phyloP scores from a whole-genome alignment of 2,888 invertebrate genomes.

The Teleiodes luculella region DNA sequence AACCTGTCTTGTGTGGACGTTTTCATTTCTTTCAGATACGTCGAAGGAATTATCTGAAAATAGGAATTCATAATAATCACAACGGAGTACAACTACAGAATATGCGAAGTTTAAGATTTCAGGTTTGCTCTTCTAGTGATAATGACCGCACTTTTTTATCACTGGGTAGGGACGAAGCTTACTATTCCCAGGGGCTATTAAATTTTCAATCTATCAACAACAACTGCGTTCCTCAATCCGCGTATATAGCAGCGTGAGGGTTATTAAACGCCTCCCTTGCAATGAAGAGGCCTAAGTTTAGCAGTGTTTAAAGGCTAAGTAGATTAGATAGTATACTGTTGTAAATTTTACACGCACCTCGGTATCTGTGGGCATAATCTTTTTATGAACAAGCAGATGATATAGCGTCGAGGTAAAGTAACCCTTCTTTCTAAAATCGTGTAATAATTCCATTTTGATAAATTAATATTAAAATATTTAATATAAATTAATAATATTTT shows the following conservation, averaged over 20 bases:
- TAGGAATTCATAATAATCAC: not conserved
- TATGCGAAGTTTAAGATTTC: no score
- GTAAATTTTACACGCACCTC: constrained; percentile 38
- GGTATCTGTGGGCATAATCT: constrained; percentile 39
- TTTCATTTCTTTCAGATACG: constrained; percentile 60
- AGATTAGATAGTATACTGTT: no score
- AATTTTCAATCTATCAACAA: no score
- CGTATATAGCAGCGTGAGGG: no score
- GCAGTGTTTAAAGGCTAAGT: no score
- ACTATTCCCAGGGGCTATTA: no score
- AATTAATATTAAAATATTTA: constrained; percentile 16
- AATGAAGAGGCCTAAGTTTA: no score
- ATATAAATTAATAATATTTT: not conserved
- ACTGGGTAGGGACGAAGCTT: no score
- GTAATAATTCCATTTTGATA: constrained; percentile 56
- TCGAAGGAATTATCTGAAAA: constrained; percentile 61
- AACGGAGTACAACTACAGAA: not conserved
- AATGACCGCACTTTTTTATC: no score
- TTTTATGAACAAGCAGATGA: constrained; percentile 59
- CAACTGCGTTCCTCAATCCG: no score
- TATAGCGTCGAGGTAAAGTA: constrained; percentile 65
- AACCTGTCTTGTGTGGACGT: constrained; percentile 55
- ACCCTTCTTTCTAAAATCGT: constrained; percentile 64
- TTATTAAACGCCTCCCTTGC: no score
- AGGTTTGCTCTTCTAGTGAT: no score